Evolutionary conservation across 2,888 invertebrate genomes (phyloP).

Genomic region (Ennomos fuscantarius): DNA sequence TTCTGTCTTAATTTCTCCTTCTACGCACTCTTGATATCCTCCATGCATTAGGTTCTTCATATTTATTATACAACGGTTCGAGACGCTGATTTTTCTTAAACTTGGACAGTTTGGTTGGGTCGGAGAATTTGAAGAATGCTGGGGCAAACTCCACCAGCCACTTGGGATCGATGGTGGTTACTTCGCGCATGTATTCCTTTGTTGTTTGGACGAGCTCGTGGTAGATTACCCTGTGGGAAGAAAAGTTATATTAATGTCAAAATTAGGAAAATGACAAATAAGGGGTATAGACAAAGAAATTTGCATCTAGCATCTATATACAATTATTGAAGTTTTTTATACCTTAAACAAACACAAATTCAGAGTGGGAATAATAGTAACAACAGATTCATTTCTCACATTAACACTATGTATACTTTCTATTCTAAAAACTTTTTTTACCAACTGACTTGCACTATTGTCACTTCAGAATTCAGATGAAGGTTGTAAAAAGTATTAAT

Average conservation of each 20-base stretch:
- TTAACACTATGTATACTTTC: too few species aligned
- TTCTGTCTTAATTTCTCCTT: conserved; percentile 89
- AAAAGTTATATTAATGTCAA: too few species aligned
- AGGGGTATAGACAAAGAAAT: conserved; percentile 42
- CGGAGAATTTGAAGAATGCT: conserved; percentile 99
- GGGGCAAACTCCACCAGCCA: conserved; percentile 99
- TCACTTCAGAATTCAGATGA: too few species aligned
- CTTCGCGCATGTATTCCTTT: conserved; percentile 99
- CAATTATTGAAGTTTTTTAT: too few species aligned
- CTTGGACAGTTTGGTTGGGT: conserved; percentile 98
- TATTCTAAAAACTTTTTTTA: too few species aligned
- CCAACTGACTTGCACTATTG: too few species aligned
- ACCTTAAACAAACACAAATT: too few species aligned
- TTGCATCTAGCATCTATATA: too few species aligned
- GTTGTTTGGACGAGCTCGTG: conserved; percentile 99
- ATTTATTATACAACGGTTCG: conserved; percentile 99
- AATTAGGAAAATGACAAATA: neutral
- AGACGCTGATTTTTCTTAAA: conserved; percentile 99
- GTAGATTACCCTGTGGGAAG: conserved; percentile 93
- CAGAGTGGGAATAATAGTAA: too few species aligned
- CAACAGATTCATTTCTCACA: too few species aligned
- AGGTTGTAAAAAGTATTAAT: too few species aligned
- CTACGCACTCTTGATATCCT: conserved; percentile 97
- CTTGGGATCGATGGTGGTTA: conserved; percentile 97
- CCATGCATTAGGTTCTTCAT: conserved; percentile 99